Evolutionary conservation across 1,140 invertebrate genomes (phyloP).

Genomic region (Zophobas atratus): DNA sequence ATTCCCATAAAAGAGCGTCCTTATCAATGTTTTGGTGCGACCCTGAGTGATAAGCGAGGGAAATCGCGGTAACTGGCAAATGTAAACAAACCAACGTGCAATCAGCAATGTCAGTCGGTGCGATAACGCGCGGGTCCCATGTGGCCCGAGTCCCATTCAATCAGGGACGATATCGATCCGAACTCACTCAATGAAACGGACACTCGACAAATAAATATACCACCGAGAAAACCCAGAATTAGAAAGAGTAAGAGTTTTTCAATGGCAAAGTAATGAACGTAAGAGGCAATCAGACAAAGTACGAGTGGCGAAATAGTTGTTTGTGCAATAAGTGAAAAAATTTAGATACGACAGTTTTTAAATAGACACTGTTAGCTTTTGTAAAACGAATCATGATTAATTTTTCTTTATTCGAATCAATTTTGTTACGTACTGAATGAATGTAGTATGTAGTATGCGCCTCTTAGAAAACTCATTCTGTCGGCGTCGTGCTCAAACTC

Average conservation of each 20-base stretch:
- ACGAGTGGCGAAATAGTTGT: neutral
- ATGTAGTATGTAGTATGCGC: no score
- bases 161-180: constrained; percentile 52
- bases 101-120: constrained; percentile 47
- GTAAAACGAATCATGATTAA: no score
- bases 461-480: no score
- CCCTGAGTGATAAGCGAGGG: constrained; percentile 43
- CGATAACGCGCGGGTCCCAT: constrained; percentile 47
- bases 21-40: constrained; percentile 49
- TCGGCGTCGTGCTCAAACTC: no score
- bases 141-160: constrained; percentile 52
- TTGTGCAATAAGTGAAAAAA: no score
- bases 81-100: constrained; percentile 51
- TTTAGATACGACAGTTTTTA: no score
- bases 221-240: constrained; percentile 12
- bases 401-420: no score
- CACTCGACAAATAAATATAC: constrained; percentile 45
- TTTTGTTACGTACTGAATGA: no score
- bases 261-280: neutral
- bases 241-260: constrained; percentile 14
- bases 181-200: constrained; percentile 46
- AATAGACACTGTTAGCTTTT: no score
- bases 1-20: constrained; percentile 2
- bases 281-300: neutral
- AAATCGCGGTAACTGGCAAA: constrained; percentile 45